Evolutionary conservation across 2,888 invertebrate genomes (phyloP).

Genomic region (Ophion ventricosus): DNA sequence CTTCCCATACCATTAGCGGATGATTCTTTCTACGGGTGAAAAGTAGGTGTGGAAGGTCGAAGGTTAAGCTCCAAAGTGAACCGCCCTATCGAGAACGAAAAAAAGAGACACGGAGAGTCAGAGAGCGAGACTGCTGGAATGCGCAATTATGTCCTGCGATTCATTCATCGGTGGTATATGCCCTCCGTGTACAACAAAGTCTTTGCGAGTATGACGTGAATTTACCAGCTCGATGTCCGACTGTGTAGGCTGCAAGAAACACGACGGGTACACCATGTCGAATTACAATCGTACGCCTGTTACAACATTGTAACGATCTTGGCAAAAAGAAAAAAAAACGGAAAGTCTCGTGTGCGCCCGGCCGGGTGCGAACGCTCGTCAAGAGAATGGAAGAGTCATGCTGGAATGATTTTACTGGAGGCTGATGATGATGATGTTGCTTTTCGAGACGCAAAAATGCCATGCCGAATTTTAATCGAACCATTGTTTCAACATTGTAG

Average conservation of each 20-base stretch:
- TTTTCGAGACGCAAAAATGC: neutral
- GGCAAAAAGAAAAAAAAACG: neutral
- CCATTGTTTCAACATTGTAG: neutral
- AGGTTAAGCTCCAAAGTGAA: neutral
- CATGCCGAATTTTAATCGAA: neutral
- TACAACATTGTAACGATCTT: neutral
- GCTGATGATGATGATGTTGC: neutral
- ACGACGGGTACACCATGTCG: conserved; percentile 12
- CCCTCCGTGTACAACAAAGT: neutral
- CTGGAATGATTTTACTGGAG: neutral
- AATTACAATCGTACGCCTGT: conserved; percentile 30
- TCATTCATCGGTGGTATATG: neutral
- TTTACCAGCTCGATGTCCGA: neutral
- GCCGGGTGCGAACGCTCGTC: neutral
- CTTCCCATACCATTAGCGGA: neutral
- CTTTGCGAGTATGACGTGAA: neutral
- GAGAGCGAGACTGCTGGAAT: neutral
- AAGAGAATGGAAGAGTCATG: neutral
- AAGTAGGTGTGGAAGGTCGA: conserved; percentile 1
- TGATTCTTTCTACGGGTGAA: neutral
- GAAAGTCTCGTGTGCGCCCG: neutral
- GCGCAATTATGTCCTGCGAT: neutral
- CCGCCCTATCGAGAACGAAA: neutral
- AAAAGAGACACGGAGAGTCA: neutral
- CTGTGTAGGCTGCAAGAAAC: neutral